Conservation (phyloP, 1,140 invertebrate species). For the Formica exsecta region DNA sequence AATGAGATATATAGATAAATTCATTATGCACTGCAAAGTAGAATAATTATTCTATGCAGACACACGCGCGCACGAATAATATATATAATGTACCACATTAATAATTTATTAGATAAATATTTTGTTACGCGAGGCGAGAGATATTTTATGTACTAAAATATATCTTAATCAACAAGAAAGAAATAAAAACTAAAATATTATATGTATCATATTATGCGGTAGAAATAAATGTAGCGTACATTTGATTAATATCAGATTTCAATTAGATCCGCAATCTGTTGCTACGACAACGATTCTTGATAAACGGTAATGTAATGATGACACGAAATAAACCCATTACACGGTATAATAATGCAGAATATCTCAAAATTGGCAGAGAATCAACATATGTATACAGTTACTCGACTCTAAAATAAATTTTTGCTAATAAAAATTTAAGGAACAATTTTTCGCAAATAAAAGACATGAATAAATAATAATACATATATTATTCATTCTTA, state of each 20-base stretch:
- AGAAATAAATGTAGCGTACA: background rate
- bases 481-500: background rate
- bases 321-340: constrained; percentile 9
- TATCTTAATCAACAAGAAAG: background rate
- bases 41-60: background rate
- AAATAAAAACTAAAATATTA: background rate
- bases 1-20: background rate
- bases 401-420: background rate
- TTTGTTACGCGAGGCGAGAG: background rate
- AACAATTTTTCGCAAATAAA: background rate
- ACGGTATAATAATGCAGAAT: background rate
- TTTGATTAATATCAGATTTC: background rate
- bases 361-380: background rate
- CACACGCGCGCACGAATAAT: no score
- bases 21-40: background rate
- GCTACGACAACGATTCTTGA: background rate
- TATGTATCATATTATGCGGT: background rate
- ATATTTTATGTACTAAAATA: background rate
- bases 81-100: background rate
- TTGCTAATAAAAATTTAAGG: background rate
- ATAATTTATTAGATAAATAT: background rate
- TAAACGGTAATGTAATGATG: constrained; percentile 13
- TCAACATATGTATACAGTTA: background rate
- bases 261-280: background rate
- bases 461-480: background rate